Conservation (phyloP, 2,888 invertebrate genomes). For the Cloeon dipterum region DNA sequence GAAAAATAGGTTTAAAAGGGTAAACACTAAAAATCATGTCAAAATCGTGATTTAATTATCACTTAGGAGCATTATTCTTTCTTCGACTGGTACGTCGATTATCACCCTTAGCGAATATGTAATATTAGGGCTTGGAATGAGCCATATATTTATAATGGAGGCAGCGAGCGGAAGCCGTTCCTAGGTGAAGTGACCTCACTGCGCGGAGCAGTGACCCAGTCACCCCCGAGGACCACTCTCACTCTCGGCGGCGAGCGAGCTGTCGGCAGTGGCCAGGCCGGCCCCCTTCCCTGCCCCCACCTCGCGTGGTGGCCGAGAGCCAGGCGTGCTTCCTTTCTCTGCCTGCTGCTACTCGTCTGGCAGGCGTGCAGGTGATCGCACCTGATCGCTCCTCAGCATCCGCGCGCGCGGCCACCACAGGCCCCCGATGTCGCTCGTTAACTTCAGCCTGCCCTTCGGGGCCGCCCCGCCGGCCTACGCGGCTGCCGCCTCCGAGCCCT, state of each 20-base stretch:
- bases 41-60: no score
- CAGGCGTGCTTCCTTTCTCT: not conserved
- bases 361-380: not conserved
- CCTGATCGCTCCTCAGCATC: not conserved
- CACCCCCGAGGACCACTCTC: constrained; percentile 2
- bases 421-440: constrained; percentile 16
- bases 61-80: no score
- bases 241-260: no score
- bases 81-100: no score
- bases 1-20: no score
- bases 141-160: no score
- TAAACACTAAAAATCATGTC: no score
- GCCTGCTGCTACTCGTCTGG: not conserved
- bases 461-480: not conserved
- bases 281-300: not conserved
- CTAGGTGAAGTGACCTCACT: no score
- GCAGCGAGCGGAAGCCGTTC: no score
- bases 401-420: not conserved
- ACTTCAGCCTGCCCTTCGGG: constrained; percentile 15
- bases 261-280: not conserved
- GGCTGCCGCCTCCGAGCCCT: not conserved
- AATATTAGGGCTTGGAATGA: no score
- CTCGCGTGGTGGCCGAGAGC: not conserved
- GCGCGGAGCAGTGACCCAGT: no score
- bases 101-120: no score